Evolutionary conservation across 2,113 vertebrate genomes (phyloP).

Genomic region (Vidua chalybeata): DNA sequence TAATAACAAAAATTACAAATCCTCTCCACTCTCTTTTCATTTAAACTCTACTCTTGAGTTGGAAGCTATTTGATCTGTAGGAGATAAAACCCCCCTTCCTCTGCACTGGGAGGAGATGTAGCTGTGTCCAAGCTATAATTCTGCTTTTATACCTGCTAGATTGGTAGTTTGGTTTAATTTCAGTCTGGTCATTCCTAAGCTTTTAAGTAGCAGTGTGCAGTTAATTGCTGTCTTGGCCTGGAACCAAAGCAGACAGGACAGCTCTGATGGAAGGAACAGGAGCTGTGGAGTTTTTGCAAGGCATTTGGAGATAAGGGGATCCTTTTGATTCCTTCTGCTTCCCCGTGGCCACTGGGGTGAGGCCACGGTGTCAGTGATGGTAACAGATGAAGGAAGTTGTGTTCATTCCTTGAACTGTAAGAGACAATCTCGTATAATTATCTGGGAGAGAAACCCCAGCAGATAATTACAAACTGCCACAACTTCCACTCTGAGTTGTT

Average conservation of each 20-base stretch:
- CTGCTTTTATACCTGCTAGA: neutral
- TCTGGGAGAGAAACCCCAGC: neutral
- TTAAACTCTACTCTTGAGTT: neutral
- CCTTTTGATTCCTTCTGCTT: neutral
- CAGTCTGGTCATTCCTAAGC: neutral
- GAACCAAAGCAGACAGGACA: neutral
- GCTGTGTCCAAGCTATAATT: neutral
- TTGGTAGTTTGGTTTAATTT: neutral
- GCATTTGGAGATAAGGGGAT: neutral
- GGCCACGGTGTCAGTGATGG: neutral
- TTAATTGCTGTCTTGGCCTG: neutral
- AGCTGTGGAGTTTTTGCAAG: neutral
- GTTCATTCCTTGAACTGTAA: neutral
- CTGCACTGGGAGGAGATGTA: neutral
- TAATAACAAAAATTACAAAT: neutral
- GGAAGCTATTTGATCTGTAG: neutral
- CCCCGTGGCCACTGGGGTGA: fast-evolving
- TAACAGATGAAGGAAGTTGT: neutral
- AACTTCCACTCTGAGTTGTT: neutral
- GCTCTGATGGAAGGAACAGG: neutral
- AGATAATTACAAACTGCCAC: neutral
- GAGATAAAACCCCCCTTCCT: neutral
- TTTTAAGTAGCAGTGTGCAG: neutral
- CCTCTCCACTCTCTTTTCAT: neutral
- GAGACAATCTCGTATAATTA: neutral